Base-by-base conservation (phyloP, 2,113 vertebrate genomes). In the Phyllostomus hastatus region DNA sequence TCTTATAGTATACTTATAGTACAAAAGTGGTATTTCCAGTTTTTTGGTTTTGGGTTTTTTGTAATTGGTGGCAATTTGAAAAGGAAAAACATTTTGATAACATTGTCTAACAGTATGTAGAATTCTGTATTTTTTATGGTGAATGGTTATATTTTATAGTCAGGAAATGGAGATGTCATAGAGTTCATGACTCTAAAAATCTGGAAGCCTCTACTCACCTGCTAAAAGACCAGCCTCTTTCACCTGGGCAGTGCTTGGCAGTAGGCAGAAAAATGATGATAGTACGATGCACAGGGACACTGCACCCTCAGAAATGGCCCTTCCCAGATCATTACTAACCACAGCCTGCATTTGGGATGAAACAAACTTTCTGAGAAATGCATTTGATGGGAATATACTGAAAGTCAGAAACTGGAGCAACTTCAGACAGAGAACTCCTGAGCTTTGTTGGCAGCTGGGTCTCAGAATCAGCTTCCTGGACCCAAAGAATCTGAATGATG, bases 331-430 rank as follows among this genome's bases (percentile, higher is more conserved):
- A 5, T 73, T 35, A 10, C 46, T 16, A 93, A 24, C 24, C 22
- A 64, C 10, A 66, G 5, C 10, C 35, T 81, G 75, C 43, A 33
- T 17, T 20, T 54, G 38, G 64, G 46, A 67, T 61, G 82, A 90
- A 86, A 52, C 12, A 88, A 81, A 87, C 24, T 50, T 35, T 78
- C 57, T 95, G 46, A 76, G 88, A 92, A 83, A 46, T 14, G 2
- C 14, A 3, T 50, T 81, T 57, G 24, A 80, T 59, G 88, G 95
- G 31, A 76, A 66, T 35, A 80, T 8, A 24, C 16, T n/a, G 16
- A 26, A 86, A 88, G 35, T 72, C n/a, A 84, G 41, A 76, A 76
- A 90, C 0, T 35, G 38, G 19, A 84, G 80, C 35, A 54, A 33
- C 38, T 85, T 85, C 73, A 95, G 19, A n/a, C 28, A 82, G 80